Evolutionary conservation across 2,888 invertebrate species (phyloP), one percentile per base, ranked within the genome.

Genomic region (Trichogramma evanescens): DNA sequence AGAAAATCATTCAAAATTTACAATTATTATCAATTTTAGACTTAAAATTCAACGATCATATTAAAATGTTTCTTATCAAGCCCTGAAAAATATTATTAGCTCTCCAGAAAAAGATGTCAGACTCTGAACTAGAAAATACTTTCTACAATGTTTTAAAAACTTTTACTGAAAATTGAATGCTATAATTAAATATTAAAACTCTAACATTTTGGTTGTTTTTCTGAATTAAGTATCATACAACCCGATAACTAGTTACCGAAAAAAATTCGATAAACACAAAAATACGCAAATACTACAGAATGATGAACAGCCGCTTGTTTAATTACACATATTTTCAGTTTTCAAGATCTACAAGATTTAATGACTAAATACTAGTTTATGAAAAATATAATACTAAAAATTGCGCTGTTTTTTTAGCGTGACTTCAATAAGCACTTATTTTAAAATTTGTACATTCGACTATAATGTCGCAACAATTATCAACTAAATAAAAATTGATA

Each of bases 361-460:
- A 65, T 65, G 26, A 26, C 26, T 26, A 26, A 66, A 73, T 72
- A 75, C 73, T 70, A 70, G 72, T 64, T 75, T 77, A 76, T 77
- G 74, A 76, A 76, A 76, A 77, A 76, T 76, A 76, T 76, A 76
- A 76, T 75, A 73, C 74, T 75, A 75, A 63, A 59, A 44, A 52
- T 60, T 63, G 59, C 63, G 55, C 59, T 44, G 55, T 13, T 41
- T 55, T 55, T 55, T 43, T 58, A 63, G 63, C 56, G 55, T 63
- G 58, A 63, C 63, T 60, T 54, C 41, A 7, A 39, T 51, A 38
- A 6, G 8, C 10, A 10, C 10, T 13, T 13, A n/a, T 67, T 68
- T 67, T 67, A 70, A 71, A 71, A 72, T 76, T 74, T 77, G 75
- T 76, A 77, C 77, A 77, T 67, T 72, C 69, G 72, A 70, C 67